Evolutionary conservation across 2,113 vertebrate genomes (phyloP), one percentile per base, ranked within the genome.

Genomic region (Vulpes ferrilata): DNA sequence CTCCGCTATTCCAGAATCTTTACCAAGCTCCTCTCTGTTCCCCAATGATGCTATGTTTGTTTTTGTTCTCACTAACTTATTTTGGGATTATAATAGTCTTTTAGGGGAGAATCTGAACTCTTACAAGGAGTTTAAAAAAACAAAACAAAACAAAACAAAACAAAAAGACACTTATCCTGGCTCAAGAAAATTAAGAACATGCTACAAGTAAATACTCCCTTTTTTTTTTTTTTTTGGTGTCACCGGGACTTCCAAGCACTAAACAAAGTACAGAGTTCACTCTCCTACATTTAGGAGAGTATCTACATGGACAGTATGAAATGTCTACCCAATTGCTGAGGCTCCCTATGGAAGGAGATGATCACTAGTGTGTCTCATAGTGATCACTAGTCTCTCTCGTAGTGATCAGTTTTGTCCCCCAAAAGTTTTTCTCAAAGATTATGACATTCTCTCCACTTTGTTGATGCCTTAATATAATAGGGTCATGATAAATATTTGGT

Each of bases 101-200:
- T 15, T 8, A 59, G 11, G 8, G 76, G 51, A n/a, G 76, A 78
- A 43, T 83, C 23, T 96, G 76, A 38, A 93, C 51, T 57, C 17
- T 9, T 2, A 78, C 48, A 65, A 76, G 55, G 7, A 91, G 89
- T 60, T 51, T 5, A 27, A 35, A 19, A 69, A 69, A 57, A 57
- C 55, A 55, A 76, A 43, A 43, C 35, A 35, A 35, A 35, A 43
- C 43, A 43, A 43, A 43, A 43, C 35, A 35, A 35, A 35, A 43
- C 5, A 43, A 23, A 11, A 95, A 90, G 53, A 67, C 10, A 59
- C 11, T 38, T 67, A n/a, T 23, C 6, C 94, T 65, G 80, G 5
- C 73, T 84, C 73, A 67, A 80, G 27, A 84, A 91, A 94, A 81
- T 85, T 78, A 94, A 95, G 59, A 88, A 38, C 10, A 15, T 25